A percentile compares a stretch with the other conserved stretches of the same genome.
These are phyloP conservation scores for Drosophila bipectinata DNA, from an alignment of 1,140 invertebrate species.

Conservation along the genomic window DNA sequence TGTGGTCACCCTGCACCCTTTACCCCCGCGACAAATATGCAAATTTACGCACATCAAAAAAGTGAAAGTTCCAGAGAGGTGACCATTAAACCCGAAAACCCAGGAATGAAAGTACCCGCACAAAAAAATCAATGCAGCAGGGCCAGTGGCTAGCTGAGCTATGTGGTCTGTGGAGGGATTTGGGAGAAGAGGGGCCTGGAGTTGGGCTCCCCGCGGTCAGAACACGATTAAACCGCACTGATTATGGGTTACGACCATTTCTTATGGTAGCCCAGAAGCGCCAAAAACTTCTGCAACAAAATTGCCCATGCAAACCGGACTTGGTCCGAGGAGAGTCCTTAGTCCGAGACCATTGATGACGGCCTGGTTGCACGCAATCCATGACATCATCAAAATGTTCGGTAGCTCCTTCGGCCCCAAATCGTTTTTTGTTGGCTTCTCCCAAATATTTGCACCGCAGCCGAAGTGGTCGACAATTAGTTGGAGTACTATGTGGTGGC, in stretches of 20 bases:
- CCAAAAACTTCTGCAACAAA: constrained; percentile 47
- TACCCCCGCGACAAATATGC: constrained; percentile 53
- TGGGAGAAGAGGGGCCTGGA: background rate
- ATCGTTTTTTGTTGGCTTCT: constrained; percentile 4
- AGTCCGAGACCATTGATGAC: constrained; percentile 67
- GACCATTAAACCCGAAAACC: constrained; percentile 51
- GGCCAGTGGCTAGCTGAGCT: constrained; percentile 29
- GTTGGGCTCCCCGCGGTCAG: constrained; percentile 21
- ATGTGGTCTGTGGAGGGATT: constrained; percentile 29
- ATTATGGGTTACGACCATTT: constrained; percentile 71
- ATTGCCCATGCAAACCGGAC: constrained; percentile 28
- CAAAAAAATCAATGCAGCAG: constrained; percentile 67
- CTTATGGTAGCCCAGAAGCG: constrained; percentile 48
- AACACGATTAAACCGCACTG: constrained; percentile 63
- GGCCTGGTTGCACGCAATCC: constrained; percentile 74
- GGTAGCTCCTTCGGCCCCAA: constrained; percentile 6
- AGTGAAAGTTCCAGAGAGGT: constrained; percentile 55
- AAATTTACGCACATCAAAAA: constrained; percentile 68
- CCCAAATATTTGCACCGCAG: constrained; percentile 30
- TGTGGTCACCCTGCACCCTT: constrained; percentile 21
- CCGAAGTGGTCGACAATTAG: constrained; percentile 37
- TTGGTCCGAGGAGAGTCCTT: constrained; percentile 12
- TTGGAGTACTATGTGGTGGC: constrained; percentile 18
- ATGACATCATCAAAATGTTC: constrained; percentile 69
- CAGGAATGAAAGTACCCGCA: constrained; percentile 24